phyloP scores from a whole-genome alignment of 2,888 invertebrate genomes.

The Ormyrus pomaceus region DNA sequence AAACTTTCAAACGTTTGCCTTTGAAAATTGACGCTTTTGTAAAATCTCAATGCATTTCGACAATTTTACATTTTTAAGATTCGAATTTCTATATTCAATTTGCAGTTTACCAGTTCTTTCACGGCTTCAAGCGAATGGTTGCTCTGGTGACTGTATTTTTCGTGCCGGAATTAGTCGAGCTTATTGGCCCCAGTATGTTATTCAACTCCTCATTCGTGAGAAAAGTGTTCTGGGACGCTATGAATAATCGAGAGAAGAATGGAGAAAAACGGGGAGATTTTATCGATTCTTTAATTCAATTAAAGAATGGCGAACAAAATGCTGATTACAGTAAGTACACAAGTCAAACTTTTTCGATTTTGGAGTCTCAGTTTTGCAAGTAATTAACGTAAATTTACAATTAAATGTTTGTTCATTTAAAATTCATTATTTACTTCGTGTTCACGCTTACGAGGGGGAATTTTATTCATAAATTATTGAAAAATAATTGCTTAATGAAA shows the following conservation, averaged over 20 bases:
- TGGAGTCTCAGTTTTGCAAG: not conserved
- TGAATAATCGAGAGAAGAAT: slow-evolving; percentile 65
- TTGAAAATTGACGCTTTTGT: too few species aligned
- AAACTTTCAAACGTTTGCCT: too few species aligned
- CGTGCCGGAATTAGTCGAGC: slow-evolving; percentile 69
- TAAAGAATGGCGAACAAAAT: slow-evolving; percentile 69
- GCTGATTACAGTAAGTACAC: slow-evolving; percentile 66
- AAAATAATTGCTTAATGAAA: not conserved
- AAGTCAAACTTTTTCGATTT: not conserved
- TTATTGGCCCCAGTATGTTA: slow-evolving; percentile 66
- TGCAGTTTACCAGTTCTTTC: slow-evolving; percentile 67
- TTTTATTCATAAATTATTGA: not conserved
- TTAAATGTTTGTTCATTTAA: not conserved
- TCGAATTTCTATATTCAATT: not conserved
- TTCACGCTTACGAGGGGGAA: not conserved
- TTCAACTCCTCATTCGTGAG: slow-evolving; percentile 67
- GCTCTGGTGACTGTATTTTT: slow-evolving; percentile 69
- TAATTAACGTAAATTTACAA: not conserved
- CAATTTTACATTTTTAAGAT: too few species aligned
- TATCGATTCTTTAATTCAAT: slow-evolving; percentile 67
- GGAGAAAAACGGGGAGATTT: slow-evolving; percentile 68
- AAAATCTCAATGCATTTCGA: too few species aligned
- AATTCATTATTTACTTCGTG: not conserved
- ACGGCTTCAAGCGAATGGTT: slow-evolving; percentile 70
- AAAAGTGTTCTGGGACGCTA: slow-evolving; percentile 68